These are phyloP conservation scores for Callipepla squamata DNA, from an alignment of 2,113 vertebrate genomes.

Conservation along the genomic window DNA sequence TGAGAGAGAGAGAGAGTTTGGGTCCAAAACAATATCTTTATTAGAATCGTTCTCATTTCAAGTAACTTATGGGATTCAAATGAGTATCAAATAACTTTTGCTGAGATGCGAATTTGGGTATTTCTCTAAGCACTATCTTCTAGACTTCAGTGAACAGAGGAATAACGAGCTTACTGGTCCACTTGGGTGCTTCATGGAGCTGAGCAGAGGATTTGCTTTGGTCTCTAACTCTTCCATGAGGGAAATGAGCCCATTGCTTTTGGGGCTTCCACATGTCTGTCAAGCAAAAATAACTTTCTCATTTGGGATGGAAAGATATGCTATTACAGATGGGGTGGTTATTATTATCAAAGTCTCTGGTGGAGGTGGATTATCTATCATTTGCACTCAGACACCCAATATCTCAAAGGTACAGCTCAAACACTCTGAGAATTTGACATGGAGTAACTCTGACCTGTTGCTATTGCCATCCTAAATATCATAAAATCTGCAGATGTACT, in stretches of 20 bases:
- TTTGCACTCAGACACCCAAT: background rate
- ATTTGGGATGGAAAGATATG: background rate
- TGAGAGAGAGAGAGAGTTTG: background rate
- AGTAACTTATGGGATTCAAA: background rate
- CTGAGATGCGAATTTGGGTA: background rate
- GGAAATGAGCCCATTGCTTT: background rate
- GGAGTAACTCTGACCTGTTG: background rate
- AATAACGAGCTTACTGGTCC: background rate
- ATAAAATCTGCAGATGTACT: background rate
- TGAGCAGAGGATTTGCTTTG: background rate
- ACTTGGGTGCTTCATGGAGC: background rate
- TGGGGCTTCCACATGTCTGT: background rate
- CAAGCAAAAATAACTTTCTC: background rate
- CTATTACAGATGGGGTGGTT: background rate
- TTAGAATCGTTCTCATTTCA: background rate
- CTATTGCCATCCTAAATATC: accelerated
- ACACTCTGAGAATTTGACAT: background rate
- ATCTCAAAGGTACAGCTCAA: background rate
- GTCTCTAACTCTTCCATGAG: background rate
- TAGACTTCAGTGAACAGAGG: background rate
- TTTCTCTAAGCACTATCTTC: background rate
- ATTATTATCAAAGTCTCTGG: background rate
- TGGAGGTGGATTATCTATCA: background rate
- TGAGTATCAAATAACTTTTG: background rate
- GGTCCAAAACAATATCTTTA: background rate